These are phyloP conservation scores for Ips typographus DNA, from an alignment of 1,140 invertebrate genomes.

Conservation along the genomic window DNA sequence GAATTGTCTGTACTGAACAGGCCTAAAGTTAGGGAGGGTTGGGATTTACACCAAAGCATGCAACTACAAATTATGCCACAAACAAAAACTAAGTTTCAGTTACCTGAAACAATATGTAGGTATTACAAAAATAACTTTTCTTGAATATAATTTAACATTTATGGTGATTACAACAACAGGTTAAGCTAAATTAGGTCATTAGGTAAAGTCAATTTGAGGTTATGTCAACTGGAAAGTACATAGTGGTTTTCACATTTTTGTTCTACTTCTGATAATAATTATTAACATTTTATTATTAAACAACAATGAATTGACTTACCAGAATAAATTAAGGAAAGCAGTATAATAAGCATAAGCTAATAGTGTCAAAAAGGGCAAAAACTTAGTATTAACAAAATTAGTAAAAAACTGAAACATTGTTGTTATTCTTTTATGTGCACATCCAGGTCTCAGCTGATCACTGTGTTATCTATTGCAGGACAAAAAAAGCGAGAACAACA, in stretches of 20 bases:
- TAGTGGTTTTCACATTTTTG: background rate
- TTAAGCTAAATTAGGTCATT: background rate
- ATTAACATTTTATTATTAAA: background rate
- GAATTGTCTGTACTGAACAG: too few relatives aligned
- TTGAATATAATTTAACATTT: background rate
- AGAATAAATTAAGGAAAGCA: conserved; percentile 16
- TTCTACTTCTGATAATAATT: background rate
- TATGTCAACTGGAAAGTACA: background rate
- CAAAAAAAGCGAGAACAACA: background rate
- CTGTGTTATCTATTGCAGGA: background rate
- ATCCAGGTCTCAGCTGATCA: too few relatives aligned
- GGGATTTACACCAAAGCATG: too few relatives aligned
- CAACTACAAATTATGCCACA: too few relatives aligned
- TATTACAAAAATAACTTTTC: background rate
- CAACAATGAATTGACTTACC: conserved; percentile 18
- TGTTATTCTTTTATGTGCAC: background rate
- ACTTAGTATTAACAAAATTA: conserved; percentile 22
- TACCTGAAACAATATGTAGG: too few relatives aligned
- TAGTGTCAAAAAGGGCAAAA: conserved; percentile 16
- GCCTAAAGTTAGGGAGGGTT: too few relatives aligned
- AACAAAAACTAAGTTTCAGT: too few relatives aligned
- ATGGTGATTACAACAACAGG: background rate
- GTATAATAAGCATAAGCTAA: conserved; percentile 24
- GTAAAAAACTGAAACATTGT: conserved; percentile 26
- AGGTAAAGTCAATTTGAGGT: background rate